A percentile compares a stretch with the other conserved stretches of the same genome.
These are phyloP conservation scores for Lithobates sylvaticus DNA, from an alignment of 2,797 vertebrate species.

Conservation along the genomic window DNA sequence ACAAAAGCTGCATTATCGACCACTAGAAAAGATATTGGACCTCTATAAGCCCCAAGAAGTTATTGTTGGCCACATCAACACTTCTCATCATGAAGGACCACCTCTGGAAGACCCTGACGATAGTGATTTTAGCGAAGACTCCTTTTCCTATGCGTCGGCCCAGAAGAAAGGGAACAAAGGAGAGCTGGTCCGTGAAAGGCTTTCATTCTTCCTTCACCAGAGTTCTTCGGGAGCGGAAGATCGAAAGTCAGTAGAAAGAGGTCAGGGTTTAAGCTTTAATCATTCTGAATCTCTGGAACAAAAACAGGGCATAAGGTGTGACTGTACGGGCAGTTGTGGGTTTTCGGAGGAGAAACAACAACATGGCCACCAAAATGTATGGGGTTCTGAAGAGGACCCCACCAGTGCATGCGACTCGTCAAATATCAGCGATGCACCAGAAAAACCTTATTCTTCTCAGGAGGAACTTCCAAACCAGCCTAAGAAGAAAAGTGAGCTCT, in stretches of 20 bases:
- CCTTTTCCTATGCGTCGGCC: conserved; percentile 74
- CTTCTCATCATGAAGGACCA: conserved; percentile 62
- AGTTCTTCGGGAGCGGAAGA: conserved; percentile 61
- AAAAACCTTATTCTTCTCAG: conserved; percentile 78
- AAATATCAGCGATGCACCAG: conserved; percentile 67
- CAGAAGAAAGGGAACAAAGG: conserved; percentile 64
- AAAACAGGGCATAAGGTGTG: conserved; percentile 57
- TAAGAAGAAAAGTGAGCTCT: conserved; percentile 52
- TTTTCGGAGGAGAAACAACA: conserved; percentile 30
- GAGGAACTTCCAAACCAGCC: conserved; percentile 53
- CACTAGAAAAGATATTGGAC: conserved; percentile 72
- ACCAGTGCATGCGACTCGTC: conserved; percentile 49
- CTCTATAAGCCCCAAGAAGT: conserved; percentile 66
- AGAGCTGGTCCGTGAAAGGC: conserved; percentile 57
- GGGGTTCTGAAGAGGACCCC: conserved; percentile 65
- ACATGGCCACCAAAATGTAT: conserved; percentile 55
- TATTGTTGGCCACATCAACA: conserved; percentile 62
- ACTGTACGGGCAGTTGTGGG: conserved; percentile 33
- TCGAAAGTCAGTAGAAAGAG: conserved; percentile 45
- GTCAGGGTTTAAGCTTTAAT: conserved; percentile 67
- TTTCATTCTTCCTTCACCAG: conserved; percentile 79
- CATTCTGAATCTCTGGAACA: conserved; percentile 50
- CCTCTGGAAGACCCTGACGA: conserved; percentile 77
- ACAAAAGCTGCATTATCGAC: conserved; percentile 72
- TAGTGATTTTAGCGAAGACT: conserved; percentile 83